These are phyloP conservation scores for Mastomys natalensis DNA, from an alignment of 2,113 vertebrate species.

Conservation along the genomic window DNA sequence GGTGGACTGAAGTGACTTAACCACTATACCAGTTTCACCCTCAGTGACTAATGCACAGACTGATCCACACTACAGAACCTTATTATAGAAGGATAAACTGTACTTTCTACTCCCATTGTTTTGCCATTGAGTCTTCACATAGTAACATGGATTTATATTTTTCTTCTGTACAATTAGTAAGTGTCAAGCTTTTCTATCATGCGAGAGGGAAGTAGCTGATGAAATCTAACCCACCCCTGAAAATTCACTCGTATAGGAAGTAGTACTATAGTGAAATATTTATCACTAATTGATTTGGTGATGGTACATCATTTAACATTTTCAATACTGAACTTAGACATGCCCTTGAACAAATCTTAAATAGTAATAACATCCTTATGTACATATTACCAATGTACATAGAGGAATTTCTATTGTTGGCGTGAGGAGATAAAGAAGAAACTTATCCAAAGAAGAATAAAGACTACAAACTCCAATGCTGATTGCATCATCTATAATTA, in stretches of 20 bases:
- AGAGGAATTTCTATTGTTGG: neutral
- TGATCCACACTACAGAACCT: neutral
- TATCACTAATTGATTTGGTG: neutral
- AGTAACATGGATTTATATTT: neutral
- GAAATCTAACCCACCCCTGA: too few relatives aligned
- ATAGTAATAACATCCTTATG: neutral
- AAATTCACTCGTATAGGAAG: too few relatives aligned
- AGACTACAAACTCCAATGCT: constrained; percentile 28
- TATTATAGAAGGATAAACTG: neutral
- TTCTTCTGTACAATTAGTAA: constrained; percentile 17
- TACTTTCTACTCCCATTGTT: neutral
- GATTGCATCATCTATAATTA: constrained; percentile 19
- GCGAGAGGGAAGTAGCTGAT: too few relatives aligned
- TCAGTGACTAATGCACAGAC: neutral
- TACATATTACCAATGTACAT: neutral
- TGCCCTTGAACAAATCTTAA: neutral
- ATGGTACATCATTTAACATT: neutral
- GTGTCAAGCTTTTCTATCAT: neutral
- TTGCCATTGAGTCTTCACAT: neutral
- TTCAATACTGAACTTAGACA: neutral
- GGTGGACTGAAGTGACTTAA: neutral
- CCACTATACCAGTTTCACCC: neutral
- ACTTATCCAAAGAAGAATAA: constrained; percentile 22
- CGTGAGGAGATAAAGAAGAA: neutral
- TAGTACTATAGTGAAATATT: neutral